Evolutionary conservation across 2,888 invertebrate species (phyloP).

Genomic region (Timema cristinae): DNA sequence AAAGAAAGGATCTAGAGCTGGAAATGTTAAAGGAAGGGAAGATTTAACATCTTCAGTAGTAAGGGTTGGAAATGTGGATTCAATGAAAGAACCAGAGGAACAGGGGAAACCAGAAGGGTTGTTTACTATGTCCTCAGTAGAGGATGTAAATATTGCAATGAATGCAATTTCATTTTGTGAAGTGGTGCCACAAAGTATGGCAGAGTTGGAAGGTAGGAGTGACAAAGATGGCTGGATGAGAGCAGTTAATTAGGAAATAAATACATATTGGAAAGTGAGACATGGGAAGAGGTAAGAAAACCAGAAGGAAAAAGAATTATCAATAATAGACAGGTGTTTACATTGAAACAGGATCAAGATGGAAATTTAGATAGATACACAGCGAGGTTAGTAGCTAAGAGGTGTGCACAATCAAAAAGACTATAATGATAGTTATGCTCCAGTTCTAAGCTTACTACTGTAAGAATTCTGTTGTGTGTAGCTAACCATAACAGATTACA

Average conservation of each 20-base stretch:
- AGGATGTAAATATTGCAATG: too few species aligned
- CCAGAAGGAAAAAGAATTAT: constrained; percentile 5
- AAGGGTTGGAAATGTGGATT: too few species aligned
- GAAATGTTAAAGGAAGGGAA: too few species aligned
- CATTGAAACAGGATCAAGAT: constrained; percentile 7
- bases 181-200: too few species aligned
- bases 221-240: neutral
- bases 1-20: too few species aligned
- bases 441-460: neutral
- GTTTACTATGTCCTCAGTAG: too few species aligned
- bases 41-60: too few species aligned
- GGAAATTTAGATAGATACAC: neutral
- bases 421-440: constrained; percentile 6
- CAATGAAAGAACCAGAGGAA: too few species aligned
- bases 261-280: constrained; percentile 1
- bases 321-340: constrained; percentile 1
- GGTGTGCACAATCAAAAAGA: constrained; percentile 4
- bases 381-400: constrained; percentile 4
- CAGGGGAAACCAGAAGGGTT: too few species aligned
- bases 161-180: too few species aligned
- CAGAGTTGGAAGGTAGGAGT: neutral
- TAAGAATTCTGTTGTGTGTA: neutral
- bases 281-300: neutral
- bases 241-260: neutral
- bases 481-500: neutral